Base-by-base conservation (phyloP, 2,888 invertebrate genomes). In the Callimorpha dominula region DNA sequence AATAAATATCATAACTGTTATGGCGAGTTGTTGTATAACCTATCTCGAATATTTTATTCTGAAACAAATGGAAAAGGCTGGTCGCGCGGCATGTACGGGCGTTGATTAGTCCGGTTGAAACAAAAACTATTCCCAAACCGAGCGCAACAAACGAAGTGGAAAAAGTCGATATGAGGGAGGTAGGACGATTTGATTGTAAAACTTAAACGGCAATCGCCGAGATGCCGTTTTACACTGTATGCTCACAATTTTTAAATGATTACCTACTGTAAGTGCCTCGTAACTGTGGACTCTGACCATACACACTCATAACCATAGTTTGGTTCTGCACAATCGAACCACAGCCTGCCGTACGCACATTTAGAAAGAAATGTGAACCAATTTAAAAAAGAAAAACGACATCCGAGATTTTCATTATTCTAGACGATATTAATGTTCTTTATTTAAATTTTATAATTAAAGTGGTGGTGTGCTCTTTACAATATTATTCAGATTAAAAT, bases 71-170 rank as follows among this genome's bases (percentile, higher is more conserved):
- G 84, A 85, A 88, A 90, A 88, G 87, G 81, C 78, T 87, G 88
- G 88, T 88, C 87, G 86, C 85, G 83, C 87, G 85, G 88, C 88
- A 90, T 91, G 91, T 91, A 89, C 91, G 85, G 88, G 91, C 93
- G 93, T 94, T 95, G 94, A 95, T 95, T 95, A 95, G 94, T 93
- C 88, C 89, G 89, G 89, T 87, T 87, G 92, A 90, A 93, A 94
- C 92, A 94, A 93, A 95, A 95, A 94, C 94, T 94, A 95, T 94
- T 93, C 92, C 92, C 92, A 89, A 93, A 94, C 91, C 88, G 90
- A 86, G 87, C 84, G 92, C 90, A 92, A 91, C 91, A 93, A 94
- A 92, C 93, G 94, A 94, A 92, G 94, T 90, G 94, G 94, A 95
- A 95, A 95, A 94, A 94, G 93, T 93, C 94, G 92, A 94, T 95